phyloP scores from a whole-genome alignment of 2,888 invertebrate genomes.

The Dasypolia templi region DNA sequence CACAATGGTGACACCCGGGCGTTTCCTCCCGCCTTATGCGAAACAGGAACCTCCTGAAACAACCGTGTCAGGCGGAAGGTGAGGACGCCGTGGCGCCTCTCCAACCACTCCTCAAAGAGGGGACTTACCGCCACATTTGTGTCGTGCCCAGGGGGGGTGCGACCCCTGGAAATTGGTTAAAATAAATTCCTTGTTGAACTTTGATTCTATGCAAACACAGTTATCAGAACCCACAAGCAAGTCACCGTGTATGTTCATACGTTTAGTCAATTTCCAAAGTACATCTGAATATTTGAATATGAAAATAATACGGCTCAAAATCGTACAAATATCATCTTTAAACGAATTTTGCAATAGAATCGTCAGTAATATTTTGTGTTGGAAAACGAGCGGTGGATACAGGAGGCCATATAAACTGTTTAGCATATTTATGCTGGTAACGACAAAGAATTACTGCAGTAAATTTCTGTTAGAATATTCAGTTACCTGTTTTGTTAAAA shows the following conservation, averaged over 20 bases:
- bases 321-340: constrained; percentile 49
- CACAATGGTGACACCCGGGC: no score
- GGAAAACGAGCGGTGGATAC: constrained; percentile 50
- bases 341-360: constrained; percentile 52
- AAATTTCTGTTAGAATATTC: constrained; percentile 66
- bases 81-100: no score
- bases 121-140: no score
- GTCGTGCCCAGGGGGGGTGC: no score
- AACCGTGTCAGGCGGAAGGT: no score
- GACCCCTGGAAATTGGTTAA: no score
- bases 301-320: constrained; percentile 48
- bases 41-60: no score
- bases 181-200: constrained; percentile 34
- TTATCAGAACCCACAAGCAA: constrained; percentile 29
- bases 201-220: constrained; percentile 44
- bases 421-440: constrained; percentile 60
- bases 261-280: constrained; percentile 55
- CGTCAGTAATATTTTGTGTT: no score
- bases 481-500: constrained; percentile 68
- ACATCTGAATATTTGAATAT: no score
- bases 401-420: constrained; percentile 52
- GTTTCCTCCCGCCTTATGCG: no score
- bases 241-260: constrained; percentile 28
- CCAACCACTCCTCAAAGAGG: no score
- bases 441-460: constrained; percentile 68